phyloP scores from a whole-genome alignment of 1,140 invertebrate genomes.

The Papilio helenus region DNA sequence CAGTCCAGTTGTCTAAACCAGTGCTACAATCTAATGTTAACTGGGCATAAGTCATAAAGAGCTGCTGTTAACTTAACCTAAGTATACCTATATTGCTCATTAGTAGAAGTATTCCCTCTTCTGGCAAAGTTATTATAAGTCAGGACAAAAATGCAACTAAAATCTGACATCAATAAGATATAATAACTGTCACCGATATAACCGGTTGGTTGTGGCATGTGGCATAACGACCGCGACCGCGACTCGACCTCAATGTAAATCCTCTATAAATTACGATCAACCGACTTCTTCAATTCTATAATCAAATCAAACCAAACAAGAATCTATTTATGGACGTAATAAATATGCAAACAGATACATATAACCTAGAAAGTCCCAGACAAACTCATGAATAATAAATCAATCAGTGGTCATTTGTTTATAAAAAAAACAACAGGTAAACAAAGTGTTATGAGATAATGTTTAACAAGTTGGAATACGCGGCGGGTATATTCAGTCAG shows the following conservation, averaged over 20 bases:
- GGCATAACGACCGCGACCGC: not conserved
- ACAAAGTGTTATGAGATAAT: not conserved
- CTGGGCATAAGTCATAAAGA: too few species aligned
- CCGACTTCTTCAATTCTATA: not conserved
- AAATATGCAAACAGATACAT: not conserved
- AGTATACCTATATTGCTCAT: too few species aligned
- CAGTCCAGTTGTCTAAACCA: too few species aligned
- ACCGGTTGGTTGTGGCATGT: not conserved
- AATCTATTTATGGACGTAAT: not conserved
- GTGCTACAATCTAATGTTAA: too few species aligned
- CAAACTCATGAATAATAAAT: not conserved
- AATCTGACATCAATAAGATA: not conserved
- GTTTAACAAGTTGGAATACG: not conserved
- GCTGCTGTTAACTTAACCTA: too few species aligned
- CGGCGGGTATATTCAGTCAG: not conserved
- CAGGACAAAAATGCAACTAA: not conserved
- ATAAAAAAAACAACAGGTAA: not conserved
- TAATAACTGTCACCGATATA: not conserved
- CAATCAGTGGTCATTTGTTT: not conserved
- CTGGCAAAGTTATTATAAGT: too few species aligned
- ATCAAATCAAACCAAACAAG: not conserved
- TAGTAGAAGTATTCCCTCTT: too few species aligned
- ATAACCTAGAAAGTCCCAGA: not conserved
- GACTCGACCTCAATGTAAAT: not conserved
- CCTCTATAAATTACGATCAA: not conserved